Evolutionary conservation across 2,888 invertebrate genomes (phyloP), one percentile per base, ranked within the genome.

Genomic region (Eupithecia dodoneata): DNA sequence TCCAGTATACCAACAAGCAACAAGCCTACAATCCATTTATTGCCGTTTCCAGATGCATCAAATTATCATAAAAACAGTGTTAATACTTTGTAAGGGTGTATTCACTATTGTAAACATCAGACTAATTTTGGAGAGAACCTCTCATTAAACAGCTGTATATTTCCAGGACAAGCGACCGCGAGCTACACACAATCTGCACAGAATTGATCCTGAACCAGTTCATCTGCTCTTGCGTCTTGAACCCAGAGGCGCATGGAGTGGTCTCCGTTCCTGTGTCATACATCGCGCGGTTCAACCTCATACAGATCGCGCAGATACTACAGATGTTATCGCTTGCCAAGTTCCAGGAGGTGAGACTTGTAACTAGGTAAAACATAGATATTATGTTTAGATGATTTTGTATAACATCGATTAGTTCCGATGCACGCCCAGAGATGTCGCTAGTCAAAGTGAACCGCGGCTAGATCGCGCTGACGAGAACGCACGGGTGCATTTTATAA

Each of bases 191-290:
- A 0, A 97, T 99, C 84, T 98, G 98, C 88, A 98, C 98, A 0
- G 99, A 99, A 88, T 95, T 99, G 77, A 97, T 99, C 45, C 97
- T 99, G 89, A 98, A 98, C 12, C 96, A 98, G 89, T 99, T 99
- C 89, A 97, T 99, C 78, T 99, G 99, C 87, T 99, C 99, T 3
- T 99, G 99, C 0, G 98, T 99, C 75, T 97, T 99, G 72, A 98
- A 98, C 94, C 99, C 99, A 0, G 99, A 99, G 90, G 97, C 98
- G 1, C 97, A 98, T 91, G 99, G 99, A 18, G 97, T 99, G 74
- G 98, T 98, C 4, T 99, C 99, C 88, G 97, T 98, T 2, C 98
- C 99, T 9, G 98, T 99, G 75, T 98, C 98, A 66, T 97, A 98
- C 86, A 97, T 98, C 77, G 98, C 99, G 6, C 95, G 99, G 59